A percentile compares a stretch with the other conserved stretches of the same genome.
Evolutionary conservation across 2,113 vertebrate genomes (phyloP).

Genomic region (Lichenostomus cassidix): DNA sequence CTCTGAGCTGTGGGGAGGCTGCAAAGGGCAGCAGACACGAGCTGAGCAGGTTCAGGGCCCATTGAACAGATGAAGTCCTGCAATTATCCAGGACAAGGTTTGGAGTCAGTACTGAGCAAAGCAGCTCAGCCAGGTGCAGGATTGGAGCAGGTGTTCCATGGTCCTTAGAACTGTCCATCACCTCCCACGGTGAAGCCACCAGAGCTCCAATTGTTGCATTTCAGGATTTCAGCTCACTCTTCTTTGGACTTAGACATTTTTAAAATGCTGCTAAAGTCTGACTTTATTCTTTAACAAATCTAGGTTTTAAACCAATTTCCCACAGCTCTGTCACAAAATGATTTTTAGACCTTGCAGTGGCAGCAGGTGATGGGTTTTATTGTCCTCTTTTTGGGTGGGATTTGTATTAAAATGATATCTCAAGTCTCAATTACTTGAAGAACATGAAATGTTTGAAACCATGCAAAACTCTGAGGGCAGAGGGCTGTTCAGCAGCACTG

Average conservation of each 20-base stretch:
- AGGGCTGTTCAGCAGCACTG: neutral
- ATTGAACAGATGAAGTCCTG: fast-evolving
- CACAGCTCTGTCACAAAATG: neutral
- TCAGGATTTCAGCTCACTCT: neutral
- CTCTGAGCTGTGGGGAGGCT: fast-evolving
- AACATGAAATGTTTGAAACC: neutral
- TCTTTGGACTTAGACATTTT: neutral
- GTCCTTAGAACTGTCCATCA: neutral
- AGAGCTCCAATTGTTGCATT: neutral
- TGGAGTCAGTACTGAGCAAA: neutral
- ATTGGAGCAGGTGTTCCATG: fast-evolving
- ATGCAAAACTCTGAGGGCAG: neutral
- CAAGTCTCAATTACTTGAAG: neutral
- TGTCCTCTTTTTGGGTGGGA: neutral
- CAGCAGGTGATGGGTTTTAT: neutral
- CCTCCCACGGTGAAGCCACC: fast-evolving
- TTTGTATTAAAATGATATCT: conserved; percentile 13
- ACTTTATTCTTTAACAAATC: neutral
- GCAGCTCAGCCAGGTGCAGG: neutral
- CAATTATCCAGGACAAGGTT: fast-evolving
- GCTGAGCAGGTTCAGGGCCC: neutral
- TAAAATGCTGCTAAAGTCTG: neutral
- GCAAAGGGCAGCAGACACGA: fast-evolving
- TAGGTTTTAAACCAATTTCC: neutral
- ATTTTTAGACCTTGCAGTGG: neutral